phyloP scores from a whole-genome alignment of 1,140 invertebrate genomes.

The Drosophila sp. region DNA sequence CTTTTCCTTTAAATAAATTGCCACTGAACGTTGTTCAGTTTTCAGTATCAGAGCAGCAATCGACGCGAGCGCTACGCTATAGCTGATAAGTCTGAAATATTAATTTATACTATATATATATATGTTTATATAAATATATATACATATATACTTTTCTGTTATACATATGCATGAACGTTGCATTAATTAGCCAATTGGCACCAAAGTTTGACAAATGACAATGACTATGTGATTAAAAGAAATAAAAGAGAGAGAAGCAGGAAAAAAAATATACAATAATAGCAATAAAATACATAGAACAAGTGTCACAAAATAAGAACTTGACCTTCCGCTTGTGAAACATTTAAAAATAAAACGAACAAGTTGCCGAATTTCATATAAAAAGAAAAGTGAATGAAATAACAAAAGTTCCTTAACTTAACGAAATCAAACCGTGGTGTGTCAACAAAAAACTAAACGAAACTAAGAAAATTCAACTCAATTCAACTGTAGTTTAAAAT shows the following conservation, averaged over 20 bases:
- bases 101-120: constrained; percentile 42
- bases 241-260: not conserved
- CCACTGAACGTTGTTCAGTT: constrained; percentile 45
- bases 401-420: no score
- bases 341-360: constrained; percentile 19
- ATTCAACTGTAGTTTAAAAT: no score
- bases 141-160: constrained; percentile 8
- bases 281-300: constrained; percentile 23
- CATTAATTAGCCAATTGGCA: constrained; percentile 50
- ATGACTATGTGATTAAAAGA: constrained; percentile 60
- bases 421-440: no score
- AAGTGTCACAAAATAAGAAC: constrained; percentile 41
- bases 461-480: no score
- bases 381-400: no score
- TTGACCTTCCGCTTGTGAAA: constrained; percentile 52
- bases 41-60: constrained; percentile 71
- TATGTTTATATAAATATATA: constrained; percentile 35
- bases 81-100: constrained; percentile 44
- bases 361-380: constrained; percentile 37
- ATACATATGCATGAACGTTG: constrained; percentile 34
- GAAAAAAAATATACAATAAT: not conserved
- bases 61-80: constrained; percentile 71
- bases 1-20: constrained; percentile 65
- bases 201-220: constrained; percentile 47
- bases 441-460: no score